Percentiles rank a stretch among this genome's conserved stretches.
These are phyloP conservation scores for Copidosoma aretas DNA, from an alignment of 2,888 invertebrate genomes.

Conservation along the genomic window DNA sequence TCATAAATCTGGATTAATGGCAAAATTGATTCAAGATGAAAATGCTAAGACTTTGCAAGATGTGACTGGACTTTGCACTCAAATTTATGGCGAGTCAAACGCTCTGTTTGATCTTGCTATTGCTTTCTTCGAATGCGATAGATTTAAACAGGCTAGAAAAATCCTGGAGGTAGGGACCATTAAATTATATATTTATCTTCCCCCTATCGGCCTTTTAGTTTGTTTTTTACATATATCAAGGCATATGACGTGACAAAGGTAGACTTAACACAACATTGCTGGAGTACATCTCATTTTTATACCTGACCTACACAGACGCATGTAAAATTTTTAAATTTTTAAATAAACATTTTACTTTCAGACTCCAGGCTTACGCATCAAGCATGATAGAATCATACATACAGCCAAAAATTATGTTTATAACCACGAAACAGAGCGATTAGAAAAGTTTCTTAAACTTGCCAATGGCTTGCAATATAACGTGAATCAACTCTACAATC, in stretches of 20 bases:
- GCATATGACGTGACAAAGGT: too few relatives aligned
- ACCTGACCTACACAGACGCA: background rate
- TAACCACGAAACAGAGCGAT: slow-evolving; percentile 70
- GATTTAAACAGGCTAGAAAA: slow-evolving; percentile 79
- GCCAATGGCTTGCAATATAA: slow-evolving; percentile 76
- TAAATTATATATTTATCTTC: background rate
- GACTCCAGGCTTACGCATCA: slow-evolving; percentile 79
- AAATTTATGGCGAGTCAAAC: slow-evolving; percentile 82
- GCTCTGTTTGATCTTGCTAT: slow-evolving; percentile 84
- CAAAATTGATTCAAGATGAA: slow-evolving; percentile 74
- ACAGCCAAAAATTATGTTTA: slow-evolving; percentile 62
- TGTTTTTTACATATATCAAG: too few relatives aligned
- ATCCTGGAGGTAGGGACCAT: slow-evolving; percentile 70
- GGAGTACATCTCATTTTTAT: too few relatives aligned
- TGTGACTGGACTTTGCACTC: slow-evolving; percentile 80
- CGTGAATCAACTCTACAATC: slow-evolving; percentile 7
- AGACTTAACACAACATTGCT: too few relatives aligned
- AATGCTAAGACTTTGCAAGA: slow-evolving; percentile 82
- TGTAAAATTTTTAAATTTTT: background rate
- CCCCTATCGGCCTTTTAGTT: too few relatives aligned
- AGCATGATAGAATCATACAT: slow-evolving; percentile 69
- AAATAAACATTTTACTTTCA: slow-evolving; percentile 27
- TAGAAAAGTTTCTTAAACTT: slow-evolving; percentile 80
- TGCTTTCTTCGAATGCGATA: slow-evolving; percentile 82
- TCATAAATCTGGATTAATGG: slow-evolving; percentile 78